Conservation (phyloP, 2,113 vertebrate genomes). For the Lophius piscatorius region DNA sequence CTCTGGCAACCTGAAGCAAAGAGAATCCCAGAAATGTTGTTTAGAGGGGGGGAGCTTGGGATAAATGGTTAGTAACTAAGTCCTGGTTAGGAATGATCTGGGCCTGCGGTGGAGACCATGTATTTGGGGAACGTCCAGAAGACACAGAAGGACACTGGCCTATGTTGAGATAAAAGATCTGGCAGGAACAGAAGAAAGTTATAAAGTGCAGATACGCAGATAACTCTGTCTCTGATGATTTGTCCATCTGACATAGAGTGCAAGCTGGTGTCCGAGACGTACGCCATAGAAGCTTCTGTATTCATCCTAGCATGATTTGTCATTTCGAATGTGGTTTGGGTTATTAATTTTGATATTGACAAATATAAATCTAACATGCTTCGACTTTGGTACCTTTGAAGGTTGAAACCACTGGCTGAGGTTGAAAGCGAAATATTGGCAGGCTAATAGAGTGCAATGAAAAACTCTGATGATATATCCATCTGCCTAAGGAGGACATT, state of each 20-base stretch:
- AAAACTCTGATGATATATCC: conserved; percentile 70
- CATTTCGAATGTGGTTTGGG: conserved; percentile 11
- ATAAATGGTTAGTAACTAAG: conserved; percentile 55
- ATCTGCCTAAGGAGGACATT: conserved; percentile 64
- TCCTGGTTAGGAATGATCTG: conserved; percentile 52
- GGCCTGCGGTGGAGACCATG: conserved; percentile 49
- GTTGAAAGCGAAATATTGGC: conserved; percentile 65
- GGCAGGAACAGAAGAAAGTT: conserved; percentile 39
- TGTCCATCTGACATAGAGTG: conserved; percentile 32
- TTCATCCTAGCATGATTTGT: conserved; percentile 13
- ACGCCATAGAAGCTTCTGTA: background rate
- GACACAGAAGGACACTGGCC: conserved; percentile 53
- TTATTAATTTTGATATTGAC: conserved; percentile 43
- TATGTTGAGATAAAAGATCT: conserved; percentile 57
- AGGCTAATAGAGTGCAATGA: conserved; percentile 46
- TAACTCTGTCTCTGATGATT: conserved; percentile 55
- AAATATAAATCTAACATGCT: conserved; percentile 47
- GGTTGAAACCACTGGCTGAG: conserved; percentile 43
- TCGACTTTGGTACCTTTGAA: conserved; percentile 44
- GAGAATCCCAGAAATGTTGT: conserved; percentile 67
- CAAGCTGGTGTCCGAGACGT: background rate
- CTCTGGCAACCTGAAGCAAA: conserved; percentile 33
- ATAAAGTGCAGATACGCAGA: conserved; percentile 69
- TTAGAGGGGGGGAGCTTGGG: conserved; percentile 49
- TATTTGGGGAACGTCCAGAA: conserved; percentile 53